Evolutionary conservation across 2,797 vertebrate species (phyloP), one percentile per base, ranked within the genome.

Genomic region (Paedocypris micromegethes): DNA sequence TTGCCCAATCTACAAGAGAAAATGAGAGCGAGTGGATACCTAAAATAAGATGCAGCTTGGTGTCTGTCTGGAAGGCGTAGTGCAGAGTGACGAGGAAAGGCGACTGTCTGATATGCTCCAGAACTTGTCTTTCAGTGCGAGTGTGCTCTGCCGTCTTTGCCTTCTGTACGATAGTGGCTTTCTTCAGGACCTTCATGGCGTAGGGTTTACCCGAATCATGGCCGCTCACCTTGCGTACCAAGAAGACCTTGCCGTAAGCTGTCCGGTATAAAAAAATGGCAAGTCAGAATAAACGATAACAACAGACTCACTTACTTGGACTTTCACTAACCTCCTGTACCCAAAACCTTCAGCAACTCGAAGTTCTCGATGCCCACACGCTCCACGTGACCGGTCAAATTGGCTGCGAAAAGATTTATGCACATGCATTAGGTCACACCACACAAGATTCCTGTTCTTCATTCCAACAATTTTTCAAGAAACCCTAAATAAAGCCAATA

Each of bases 361-460:
- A 99, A 99, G 85, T 98, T 99, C 87, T 98, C 95, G 75, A 99
- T 98, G 77, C 96, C 96, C 79, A 99, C 96, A 73, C 94, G 92
- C 87, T 99, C 97, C 50, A 94, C 88, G 51, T 99, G 93, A 79
- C 97, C 96, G 4, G 97, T 99, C 84, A 99, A 86, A 84, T 98
- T 99, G 73, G 97, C 97, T 99, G 84, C 51, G 77, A 78, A 78
- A 62, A 78, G 47, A 77, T 47, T 5, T 73, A 58, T 79, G 64
- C 66, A 44, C 7, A 51, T 69, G 5, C 23, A 40, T 69, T 4
- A 68, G 40, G n/a, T 64, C 4, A 64, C 5, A 38, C 2, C 9
- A 2, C 45, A 9, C 38, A 60, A 6, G 59, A 65, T 37, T 38
- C 2, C 1, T 23, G 3, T 53, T 51, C 7, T 63, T 66, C 42